These are phyloP conservation scores for Leucophenga montana DNA, from an alignment of 2,888 invertebrate genomes.

Conservation along the genomic window DNA sequence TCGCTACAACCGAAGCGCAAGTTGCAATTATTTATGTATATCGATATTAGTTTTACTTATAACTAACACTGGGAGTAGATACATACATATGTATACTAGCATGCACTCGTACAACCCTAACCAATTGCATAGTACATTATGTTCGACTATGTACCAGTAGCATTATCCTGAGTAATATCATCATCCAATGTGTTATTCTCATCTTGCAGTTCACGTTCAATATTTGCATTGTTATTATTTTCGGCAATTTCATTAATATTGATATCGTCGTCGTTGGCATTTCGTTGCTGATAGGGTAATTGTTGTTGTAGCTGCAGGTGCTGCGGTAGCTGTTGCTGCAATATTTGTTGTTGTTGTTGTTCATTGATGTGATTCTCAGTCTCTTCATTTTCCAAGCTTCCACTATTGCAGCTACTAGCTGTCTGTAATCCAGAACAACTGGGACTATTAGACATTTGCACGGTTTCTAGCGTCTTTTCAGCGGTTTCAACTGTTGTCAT, in stretches of 20 bases:
- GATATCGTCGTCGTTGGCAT: constrained; percentile 47
- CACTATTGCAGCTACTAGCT: neutral
- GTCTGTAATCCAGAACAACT: neutral
- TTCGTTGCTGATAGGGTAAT: constrained; percentile 31
- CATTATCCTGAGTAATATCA: neutral
- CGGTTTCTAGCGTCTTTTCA: neutral
- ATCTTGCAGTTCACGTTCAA: constrained; percentile 70
- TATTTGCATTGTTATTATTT: constrained; percentile 71
- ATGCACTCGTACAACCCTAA: too few species aligned
- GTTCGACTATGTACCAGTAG: neutral
- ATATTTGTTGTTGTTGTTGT: constrained; percentile 46
- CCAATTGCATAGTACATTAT: too few species aligned
- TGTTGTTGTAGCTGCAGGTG: constrained; percentile 7
- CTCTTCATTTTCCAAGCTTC: constrained; percentile 55
- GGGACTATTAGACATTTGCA: neutral
- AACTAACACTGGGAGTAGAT: neutral
- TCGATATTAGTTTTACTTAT: too few species aligned
- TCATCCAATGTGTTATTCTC: constrained; percentile 39
- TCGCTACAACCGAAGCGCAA: too few species aligned
- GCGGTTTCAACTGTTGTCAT: too few species aligned
- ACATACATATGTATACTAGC: neutral
- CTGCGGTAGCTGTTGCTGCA: constrained; percentile 21
- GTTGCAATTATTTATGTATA: too few species aligned
- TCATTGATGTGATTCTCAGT: constrained; percentile 70
- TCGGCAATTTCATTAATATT: constrained; percentile 72